A percentile compares a stretch with the other conserved stretches of the same genome.
These are phyloP conservation scores for Cataglyphis livida DNA, from an alignment of 2,888 invertebrate genomes.

Conservation along the genomic window DNA sequence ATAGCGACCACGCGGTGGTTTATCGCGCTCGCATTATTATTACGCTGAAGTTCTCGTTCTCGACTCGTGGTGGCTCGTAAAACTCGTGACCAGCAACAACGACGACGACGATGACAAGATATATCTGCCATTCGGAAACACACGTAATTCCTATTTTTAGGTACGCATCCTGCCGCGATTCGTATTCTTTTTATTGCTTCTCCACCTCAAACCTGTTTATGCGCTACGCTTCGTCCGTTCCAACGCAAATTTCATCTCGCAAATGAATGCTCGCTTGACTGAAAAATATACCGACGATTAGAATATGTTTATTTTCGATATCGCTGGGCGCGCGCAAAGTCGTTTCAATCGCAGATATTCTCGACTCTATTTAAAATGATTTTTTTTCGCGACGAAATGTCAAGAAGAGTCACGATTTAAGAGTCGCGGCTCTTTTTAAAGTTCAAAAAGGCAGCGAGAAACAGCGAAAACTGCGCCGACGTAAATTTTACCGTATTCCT, in stretches of 20 bases:
- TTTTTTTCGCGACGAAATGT: neutral
- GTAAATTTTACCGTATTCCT: neutral
- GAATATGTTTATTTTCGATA: neutral
- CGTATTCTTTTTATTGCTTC: conserved; percentile 16
- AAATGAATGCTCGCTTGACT: neutral
- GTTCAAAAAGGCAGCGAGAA: neutral
- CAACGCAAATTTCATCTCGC: neutral
- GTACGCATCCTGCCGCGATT: neutral
- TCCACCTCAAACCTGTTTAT: conserved; percentile 2
- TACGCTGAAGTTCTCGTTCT: neutral
- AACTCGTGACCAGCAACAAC: conserved; percentile 1
- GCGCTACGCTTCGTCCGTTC: neutral
- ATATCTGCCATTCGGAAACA: neutral
- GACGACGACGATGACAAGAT: neutral
- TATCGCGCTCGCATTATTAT: conserved; percentile 21
- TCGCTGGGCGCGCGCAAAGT: neutral
- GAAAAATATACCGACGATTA: conserved; percentile 8
- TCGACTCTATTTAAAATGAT: neutral
- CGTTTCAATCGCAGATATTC: neutral
- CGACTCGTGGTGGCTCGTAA: conserved; percentile 21
- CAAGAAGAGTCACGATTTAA: neutral
- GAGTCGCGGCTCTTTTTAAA: neutral
- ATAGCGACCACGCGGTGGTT: conserved; percentile 1
- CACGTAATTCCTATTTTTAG: conserved; percentile 30
- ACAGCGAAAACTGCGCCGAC: neutral